phyloP scores from a whole-genome alignment of 1,140 invertebrate species.

The Octopus sinensis region DNA sequence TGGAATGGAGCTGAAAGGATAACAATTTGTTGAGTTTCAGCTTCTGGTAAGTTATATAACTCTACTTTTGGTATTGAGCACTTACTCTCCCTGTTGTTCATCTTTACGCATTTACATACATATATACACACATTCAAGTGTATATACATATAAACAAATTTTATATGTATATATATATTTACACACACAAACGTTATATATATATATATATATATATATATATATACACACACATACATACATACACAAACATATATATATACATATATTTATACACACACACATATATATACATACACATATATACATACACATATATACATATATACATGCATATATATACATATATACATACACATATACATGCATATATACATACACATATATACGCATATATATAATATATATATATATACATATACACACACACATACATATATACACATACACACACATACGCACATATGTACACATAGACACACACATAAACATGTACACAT shows the following conservation, averaged over 20 bases:
- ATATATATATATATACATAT: neutral
- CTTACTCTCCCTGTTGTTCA: too few species aligned
- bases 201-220: constrained; percentile 8
- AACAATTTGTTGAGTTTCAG: too few species aligned
- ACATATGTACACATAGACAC: neutral
- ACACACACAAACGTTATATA: neutral
- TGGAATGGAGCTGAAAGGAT: neutral
- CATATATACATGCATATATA: neutral
- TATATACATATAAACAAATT: too few species aligned
- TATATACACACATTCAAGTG: too few species aligned
- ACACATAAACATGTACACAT: neutral
- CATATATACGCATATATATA: too few species aligned
- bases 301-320: neutral
- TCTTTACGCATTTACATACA: too few species aligned
- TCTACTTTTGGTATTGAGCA: too few species aligned
- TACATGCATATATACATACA: neutral
- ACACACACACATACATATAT: neutral
- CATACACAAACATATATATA: neutral
- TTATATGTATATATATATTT: too few species aligned
- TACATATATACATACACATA: neutral
- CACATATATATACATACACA: neutral
- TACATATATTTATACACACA: neutral
- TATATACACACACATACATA: neutral
- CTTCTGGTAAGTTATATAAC: too few species aligned
- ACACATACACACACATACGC: neutral